Evolutionary conservation across 1,140 invertebrate genomes (phyloP), one percentile per base, ranked within the genome.

Genomic region (Caenorhabditis inopinata): DNA sequence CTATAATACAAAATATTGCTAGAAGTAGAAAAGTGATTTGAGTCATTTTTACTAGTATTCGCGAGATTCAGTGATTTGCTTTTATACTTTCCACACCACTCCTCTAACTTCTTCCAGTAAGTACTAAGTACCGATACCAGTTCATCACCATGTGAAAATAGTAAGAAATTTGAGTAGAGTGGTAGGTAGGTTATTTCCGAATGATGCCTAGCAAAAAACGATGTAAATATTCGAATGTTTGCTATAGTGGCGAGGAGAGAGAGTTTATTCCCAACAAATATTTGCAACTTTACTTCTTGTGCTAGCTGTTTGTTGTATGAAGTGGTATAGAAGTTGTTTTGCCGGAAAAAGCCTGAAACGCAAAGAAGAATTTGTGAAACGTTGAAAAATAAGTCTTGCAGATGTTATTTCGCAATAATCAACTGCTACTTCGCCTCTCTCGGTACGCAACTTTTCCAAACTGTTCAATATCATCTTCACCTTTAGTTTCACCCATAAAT

Each of bases 111-210:
- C 58, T 68, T 68, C 58, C 58, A 68, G 58, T 68, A 68, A 68
- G 58, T 62, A 62, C 53, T 62, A 62, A 62, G 27, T 68, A 68
- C 58, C 58, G 58, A 68, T 68, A 68, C 58, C 58, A 68, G 58
- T 68, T 68, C 58, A 68, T 68, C 58, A 68, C 27, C 25, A 32
- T 25, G 2, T 68, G 1, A 32, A 68, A 38, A 68, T 68, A 68
- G 58, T 68, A 42, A 1, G 5, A n/a, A n/a, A 21, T 21, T 35
- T 6, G 27, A 32, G 16, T 14, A 68, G 58, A 42, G 58, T 16
- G 16, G 58, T 18, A 42, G 51, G 2, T 11, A 32, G 58, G 32
- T 68, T 68, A 68, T 68, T 68, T 68, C 58, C 27, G 58, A 42
- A 29, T 32, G 49, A 23, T n/a, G n/a, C 46, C 14, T 12, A 47